A percentile compares a stretch with the other conserved stretches of the same genome.
phyloP scores from a whole-genome alignment of 2,113 vertebrate species.

The Onychorhynchus coronatus region DNA sequence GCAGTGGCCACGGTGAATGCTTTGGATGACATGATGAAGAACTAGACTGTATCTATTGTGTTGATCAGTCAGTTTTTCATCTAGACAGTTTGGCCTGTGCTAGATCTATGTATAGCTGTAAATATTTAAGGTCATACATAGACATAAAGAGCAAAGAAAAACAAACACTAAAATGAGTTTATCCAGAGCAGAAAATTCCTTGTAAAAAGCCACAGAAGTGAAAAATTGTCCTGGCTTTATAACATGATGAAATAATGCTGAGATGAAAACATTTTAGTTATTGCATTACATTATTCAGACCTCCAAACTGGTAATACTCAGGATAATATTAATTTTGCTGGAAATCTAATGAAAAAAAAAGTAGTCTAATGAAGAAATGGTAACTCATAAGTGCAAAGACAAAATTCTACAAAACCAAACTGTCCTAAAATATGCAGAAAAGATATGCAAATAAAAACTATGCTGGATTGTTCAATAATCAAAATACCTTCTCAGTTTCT shows the following conservation, averaged over 20 bases:
- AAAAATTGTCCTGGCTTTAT: not conserved
- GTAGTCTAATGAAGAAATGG: not conserved
- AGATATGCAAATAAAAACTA: not conserved
- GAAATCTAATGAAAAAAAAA: not conserved
- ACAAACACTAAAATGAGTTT: not conserved
- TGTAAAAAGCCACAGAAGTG: not conserved
- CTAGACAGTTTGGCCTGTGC: not conserved
- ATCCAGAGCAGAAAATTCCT: not conserved
- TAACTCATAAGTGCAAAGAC: not conserved
- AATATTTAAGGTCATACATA: accelerated
- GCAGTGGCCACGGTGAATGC: not conserved
- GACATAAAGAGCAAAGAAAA: not conserved
- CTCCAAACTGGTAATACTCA: not conserved
- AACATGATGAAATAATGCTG: not conserved
- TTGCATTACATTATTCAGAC: not conserved
- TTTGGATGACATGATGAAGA: not conserved
- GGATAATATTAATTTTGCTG: not conserved
- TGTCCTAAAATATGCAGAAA: not conserved
- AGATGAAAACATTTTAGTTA: not conserved
- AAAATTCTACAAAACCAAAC: not conserved
- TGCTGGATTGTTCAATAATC: not conserved
- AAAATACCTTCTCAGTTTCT: not conserved
- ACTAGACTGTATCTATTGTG: not conserved
- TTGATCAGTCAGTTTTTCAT: not conserved
- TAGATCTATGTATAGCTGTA: not conserved